Evolutionary conservation across 2,113 vertebrate species (phyloP), one percentile per base, ranked within the genome.

Genomic region (Ramphastos sulfuratus): DNA sequence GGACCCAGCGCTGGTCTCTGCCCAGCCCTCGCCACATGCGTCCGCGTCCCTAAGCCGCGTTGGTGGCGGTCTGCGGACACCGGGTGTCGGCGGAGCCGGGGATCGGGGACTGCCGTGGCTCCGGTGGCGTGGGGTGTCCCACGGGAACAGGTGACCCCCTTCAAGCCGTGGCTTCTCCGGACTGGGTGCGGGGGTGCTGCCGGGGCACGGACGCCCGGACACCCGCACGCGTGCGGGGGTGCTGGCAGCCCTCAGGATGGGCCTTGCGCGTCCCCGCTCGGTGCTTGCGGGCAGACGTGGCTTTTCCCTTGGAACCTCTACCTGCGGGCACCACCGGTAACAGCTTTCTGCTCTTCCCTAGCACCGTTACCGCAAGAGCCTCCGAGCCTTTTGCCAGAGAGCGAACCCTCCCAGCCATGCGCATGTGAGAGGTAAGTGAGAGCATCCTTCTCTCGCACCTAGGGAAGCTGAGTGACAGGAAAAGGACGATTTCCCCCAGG

Each of bases 381-480:
- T 6, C 75, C 64, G 11, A 84, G 69, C 67, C 67, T 6, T 14
- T 1, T 0, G 54, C 80, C 2, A 0, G 14, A 0, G 78, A 69
- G 65, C 6, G 8, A 14, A 76, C 81, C 63, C 70, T 50, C 75
- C 65, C 83, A 6, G 48, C 23, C 24, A 19, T 23, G 67, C 27
- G 1, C 0, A 46, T 2, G 91, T 89, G 92, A 93, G 39, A 96
- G 96, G 96, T 95, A 82, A 94, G 94, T 21, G 8, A 39, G 0
- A 48, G 89, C 86, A 92, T 85, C 91, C 73, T 24, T 4, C 19
- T 4, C 63, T 25, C 2, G 30, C 55, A 35, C 71, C 42, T 17
- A 2, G 82, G 54, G 42, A 31, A 23, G 63, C 73, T 1, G 80
- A 73, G 69, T 9, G n/a, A 15, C 77, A 24, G 83, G 59, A 70